phyloP scores from a whole-genome alignment of 2,888 invertebrate genomes.

The Disparrhopalites patrizii region DNA sequence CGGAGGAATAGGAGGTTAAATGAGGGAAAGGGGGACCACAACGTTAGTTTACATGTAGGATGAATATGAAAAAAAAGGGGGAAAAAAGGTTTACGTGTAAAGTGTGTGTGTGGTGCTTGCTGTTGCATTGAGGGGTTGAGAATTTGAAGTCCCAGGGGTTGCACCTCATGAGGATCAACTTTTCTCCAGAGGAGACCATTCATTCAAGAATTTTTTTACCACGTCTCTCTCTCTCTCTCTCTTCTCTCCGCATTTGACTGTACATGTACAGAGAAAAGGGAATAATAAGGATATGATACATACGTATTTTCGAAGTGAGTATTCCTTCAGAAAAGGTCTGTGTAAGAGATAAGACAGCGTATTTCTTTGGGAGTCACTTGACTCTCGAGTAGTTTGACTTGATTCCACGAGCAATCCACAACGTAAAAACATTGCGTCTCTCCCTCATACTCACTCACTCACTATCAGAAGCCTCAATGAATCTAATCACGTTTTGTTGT shows the following conservation, averaged over 20 bases:
- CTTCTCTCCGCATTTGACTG: conserved; percentile 12
- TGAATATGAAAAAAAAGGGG: background rate
- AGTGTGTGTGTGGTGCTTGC: conserved; percentile 2
- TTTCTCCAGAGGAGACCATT: conserved; percentile 43
- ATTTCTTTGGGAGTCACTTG: conserved; percentile 20
- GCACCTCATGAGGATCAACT: conserved; percentile 35
- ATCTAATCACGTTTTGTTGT: conserved; percentile 9
- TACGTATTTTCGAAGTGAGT: background rate
- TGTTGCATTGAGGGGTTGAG: conserved; percentile 12
- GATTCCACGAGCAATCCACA: conserved; percentile 21
- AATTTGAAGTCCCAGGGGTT: conserved; percentile 18
- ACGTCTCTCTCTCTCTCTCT: conserved; percentile 14
- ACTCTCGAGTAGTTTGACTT: conserved; percentile 23
- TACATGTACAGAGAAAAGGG: background rate
- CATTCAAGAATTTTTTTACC: conserved; percentile 42
- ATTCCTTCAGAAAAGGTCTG: conserved; percentile 25
- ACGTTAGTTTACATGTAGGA: background rate
- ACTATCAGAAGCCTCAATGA: conserved; percentile 2
- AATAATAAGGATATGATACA: background rate
- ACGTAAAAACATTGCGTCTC: conserved; percentile 4
- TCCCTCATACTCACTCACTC: conserved; percentile 3
- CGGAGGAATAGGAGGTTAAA: background rate
- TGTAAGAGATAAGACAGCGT: conserved; percentile 23
- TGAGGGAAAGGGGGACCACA: background rate
- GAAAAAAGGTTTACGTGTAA: background rate